Base-by-base conservation (phyloP, 1,140 invertebrate species). In the Solenopsis fugax region DNA sequence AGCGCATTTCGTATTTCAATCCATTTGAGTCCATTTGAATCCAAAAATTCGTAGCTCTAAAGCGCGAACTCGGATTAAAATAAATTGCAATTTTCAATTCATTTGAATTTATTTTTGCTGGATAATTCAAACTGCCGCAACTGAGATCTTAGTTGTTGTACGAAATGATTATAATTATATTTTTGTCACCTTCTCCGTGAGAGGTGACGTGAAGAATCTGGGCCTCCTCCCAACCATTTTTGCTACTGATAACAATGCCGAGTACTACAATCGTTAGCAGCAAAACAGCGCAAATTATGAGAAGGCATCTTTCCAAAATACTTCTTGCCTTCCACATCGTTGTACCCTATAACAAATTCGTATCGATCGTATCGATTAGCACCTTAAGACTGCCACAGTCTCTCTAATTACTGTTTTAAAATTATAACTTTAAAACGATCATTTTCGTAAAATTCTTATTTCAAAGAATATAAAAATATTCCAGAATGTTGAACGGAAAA, bases 291-390 rank as follows among this genome's bases (percentile, higher is more conserved):
- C 93, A 93, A 72, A 93, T 91, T 69, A 95, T 90, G 54, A 97
- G 91, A 7, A 97, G 94, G 18, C 95, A 95, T 94, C 96, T 96
- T 91, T 97, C 97, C 45, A 97, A 88, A 5, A 94, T 92, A 5
- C 95, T 96, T 54, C 96, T 94, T 76, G 96, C 96, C 93, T 97
- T 96, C 97, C 96, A 97, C 90, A 97, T 94, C 88, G 95, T 96
- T 87, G 95, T 93, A 56, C 96, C 96, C 95, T 96, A 88, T 29
- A 65, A 29, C 0, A 54, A 21, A 75, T 54, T 54, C 7, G 13
- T 34, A 34, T 45, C 12, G 10, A 60, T 72, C 21, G n/a, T 29
- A 29, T 29, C 29, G 29, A 29, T 29, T 29, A 21, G 50, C 29
- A 54, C 0, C 10, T 67, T 10, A 41, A 67, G 41, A 4, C 10